A percentile compares a stretch with the other conserved stretches of the same genome.
Evolutionary conservation across 2,888 invertebrate genomes (phyloP).

Genomic region (Hyppa rectilinea): DNA sequence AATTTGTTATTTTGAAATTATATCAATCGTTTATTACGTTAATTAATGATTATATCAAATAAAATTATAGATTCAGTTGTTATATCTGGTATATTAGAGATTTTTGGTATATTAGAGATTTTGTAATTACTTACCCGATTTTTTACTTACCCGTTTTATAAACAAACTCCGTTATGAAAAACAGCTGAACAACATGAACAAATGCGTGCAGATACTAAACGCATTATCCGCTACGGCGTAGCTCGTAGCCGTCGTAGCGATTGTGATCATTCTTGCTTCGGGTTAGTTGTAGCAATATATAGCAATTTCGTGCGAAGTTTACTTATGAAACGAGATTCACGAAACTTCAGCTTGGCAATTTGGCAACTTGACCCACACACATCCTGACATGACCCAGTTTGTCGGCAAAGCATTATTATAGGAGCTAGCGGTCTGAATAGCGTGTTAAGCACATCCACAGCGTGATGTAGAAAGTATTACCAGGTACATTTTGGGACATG

Average conservation of each 20-base stretch:
- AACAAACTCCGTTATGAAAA: too few relatives aligned
- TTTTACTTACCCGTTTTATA: too few relatives aligned
- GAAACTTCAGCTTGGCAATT: slow-evolving; percentile 21
- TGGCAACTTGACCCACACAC: slow-evolving; percentile 20
- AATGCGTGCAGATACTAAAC: background rate
- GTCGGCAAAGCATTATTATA: slow-evolving; percentile 6
- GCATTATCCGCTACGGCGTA: slow-evolving; percentile 10
- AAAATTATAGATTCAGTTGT: too few relatives aligned
- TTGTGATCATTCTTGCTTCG: slow-evolving; percentile 1
- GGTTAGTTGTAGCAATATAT: background rate
- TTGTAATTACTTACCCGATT: too few relatives aligned
- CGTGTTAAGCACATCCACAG: background rate
- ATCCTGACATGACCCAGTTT: slow-evolving; percentile 11
- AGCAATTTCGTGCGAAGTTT: slow-evolving; percentile 12
- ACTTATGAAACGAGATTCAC: slow-evolving; percentile 1
- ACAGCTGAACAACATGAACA: too few relatives aligned
- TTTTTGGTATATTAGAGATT: too few relatives aligned
- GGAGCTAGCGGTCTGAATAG: background rate
- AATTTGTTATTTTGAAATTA: too few relatives aligned
- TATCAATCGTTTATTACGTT: too few relatives aligned
- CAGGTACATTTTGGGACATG: background rate
- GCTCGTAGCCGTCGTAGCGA: background rate
- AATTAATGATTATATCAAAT: too few relatives aligned
- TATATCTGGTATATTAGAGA: too few relatives aligned
- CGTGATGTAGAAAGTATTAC: background rate